Evolutionary conservation across 2,888 invertebrate genomes (phyloP), one percentile per base, ranked within the genome.

Genomic region (Chrysomela aeneicollis): DNA sequence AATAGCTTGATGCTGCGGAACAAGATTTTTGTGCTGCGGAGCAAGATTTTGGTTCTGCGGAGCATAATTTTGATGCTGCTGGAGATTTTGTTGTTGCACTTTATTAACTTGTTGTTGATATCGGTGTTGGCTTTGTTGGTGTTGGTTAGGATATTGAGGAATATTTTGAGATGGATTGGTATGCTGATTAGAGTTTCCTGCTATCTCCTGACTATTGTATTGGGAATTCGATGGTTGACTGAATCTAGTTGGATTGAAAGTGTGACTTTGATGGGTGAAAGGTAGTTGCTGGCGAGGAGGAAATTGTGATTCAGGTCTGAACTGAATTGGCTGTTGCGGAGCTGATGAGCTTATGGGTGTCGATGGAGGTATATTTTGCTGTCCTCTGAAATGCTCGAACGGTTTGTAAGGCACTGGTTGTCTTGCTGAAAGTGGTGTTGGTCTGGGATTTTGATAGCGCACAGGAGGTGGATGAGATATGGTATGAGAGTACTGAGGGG

Each of bases 261-360:
- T 42, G n/a, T 62, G 57, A 6, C 60, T 58, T 46, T 68, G 69
- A 55, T 74, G 71, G 2, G 55, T 47, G 15, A 72, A 32, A 49
- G 77, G 77, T 49, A 74, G 72, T 51, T 78, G 77, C 61, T 78
- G 79, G 18, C 76, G 76, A 21, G 74, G 58, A 17, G 80, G 80
- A 65, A 82, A 81, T 66, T 86, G 87, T 5, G 87, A 85, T 65
- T 86, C 81, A 63, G 86, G 86, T 76, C 86, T 86, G 55, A 79
- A 77, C 26, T 74, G 77, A 61, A 76, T 69, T 10, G 60, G 64
- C 52, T 63, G 67, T 18, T 57, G 65, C 19, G 49, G 47, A 12
- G 32, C 66, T 46, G 70, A 85, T 84, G 50, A 77, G 80, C 70
- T 82, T 83, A 46, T 80, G 73, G 47, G 81, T 82, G 63, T 8